These are phyloP conservation scores for Acyrthosiphon pisum DNA, from an alignment of 1,140 invertebrate species.

Conservation along the genomic window DNA sequence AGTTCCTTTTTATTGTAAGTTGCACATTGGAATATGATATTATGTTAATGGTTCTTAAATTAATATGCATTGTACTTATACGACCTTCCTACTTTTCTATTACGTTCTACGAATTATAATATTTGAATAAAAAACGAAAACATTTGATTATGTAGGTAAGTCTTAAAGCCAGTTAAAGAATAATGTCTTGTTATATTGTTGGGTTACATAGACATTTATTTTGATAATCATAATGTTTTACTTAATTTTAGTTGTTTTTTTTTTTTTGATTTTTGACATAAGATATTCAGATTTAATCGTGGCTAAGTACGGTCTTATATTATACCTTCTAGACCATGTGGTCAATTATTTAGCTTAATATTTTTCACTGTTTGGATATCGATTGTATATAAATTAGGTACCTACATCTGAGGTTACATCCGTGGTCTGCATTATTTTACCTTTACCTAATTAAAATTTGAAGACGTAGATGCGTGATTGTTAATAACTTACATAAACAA, in stretches of 20 bases:
- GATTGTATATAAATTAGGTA: not conserved
- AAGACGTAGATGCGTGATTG: not conserved
- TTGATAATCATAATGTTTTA: not conserved
- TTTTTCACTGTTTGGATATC: not conserved
- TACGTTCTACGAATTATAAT: not conserved
- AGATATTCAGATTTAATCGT: too few relatives aligned
- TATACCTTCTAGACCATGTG: too few relatives aligned
- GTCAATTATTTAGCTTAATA: not conserved
- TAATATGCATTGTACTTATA: not conserved
- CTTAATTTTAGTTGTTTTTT: too few relatives aligned
- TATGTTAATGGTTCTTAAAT: not conserved
- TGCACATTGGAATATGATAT: not conserved
- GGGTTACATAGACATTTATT: not conserved
- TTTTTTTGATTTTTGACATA: not conserved
- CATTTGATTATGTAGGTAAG: not conserved
- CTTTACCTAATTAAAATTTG: conserved; percentile 10
- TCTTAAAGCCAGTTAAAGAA: not conserved
- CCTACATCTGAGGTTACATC: not conserved
- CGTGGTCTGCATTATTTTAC: not conserved
- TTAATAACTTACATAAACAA: not conserved
- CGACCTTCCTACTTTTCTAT: not conserved
- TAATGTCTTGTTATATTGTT: not conserved
- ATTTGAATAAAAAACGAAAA: not conserved
- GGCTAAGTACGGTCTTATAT: too few relatives aligned
- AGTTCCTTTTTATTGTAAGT: not conserved